phyloP scores from a whole-genome alignment of 2,888 invertebrate species.

The Arctia plantaginis region DNA sequence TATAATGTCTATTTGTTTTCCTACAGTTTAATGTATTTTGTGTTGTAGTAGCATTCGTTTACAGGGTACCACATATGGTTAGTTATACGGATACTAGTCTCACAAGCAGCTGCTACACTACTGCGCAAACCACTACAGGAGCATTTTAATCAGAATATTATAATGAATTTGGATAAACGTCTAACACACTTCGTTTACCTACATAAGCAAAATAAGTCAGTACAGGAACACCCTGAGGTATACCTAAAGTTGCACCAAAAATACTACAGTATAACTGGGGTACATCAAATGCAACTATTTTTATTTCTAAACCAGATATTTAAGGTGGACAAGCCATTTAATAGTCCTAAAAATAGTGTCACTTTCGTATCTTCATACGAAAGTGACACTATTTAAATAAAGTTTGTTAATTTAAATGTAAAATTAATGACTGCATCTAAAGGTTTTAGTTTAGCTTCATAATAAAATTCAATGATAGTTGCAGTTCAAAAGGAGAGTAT shows the following conservation, averaged over 20 bases:
- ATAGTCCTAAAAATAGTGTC: no score
- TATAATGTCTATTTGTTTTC: conserved; percentile 83
- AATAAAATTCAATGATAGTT: no score
- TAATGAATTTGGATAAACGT: background rate
- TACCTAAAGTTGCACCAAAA: background rate
- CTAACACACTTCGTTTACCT: background rate
- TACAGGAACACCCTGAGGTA: background rate
- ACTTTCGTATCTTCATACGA: no score
- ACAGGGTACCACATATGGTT: conserved; percentile 29
- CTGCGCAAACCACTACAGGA: background rate
- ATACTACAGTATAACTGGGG: no score
- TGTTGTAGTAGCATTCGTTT: conserved; percentile 62
- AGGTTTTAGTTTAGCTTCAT: no score
- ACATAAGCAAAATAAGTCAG: background rate
- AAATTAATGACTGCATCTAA: no score
- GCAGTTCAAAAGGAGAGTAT: no score
- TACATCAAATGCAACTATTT: no score
- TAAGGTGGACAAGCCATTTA: no score
- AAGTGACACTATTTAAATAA: no score
- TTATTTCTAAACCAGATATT: no score
- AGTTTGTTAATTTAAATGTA: no score
- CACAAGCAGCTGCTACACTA: background rate
- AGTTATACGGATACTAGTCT: conserved; percentile 18
- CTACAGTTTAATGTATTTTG: conserved; percentile 77
- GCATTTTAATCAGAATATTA: background rate